These are phyloP conservation scores for Todiramphus saurophagus DNA, from an alignment of 2,113 vertebrate genomes.

Conservation along the genomic window DNA sequence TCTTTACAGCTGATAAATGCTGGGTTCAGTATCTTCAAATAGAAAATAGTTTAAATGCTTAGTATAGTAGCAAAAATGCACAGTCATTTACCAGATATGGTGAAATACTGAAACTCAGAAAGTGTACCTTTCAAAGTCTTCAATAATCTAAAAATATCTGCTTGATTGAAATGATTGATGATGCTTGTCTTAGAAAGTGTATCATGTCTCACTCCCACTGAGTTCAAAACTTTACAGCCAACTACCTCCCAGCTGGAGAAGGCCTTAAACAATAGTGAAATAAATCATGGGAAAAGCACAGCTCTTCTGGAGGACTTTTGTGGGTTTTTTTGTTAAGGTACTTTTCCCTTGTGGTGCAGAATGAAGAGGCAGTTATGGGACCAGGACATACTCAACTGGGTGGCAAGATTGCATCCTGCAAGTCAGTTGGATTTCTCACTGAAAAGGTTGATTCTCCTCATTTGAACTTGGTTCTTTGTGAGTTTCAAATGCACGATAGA, in stretches of 20 bases:
- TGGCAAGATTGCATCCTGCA: neutral
- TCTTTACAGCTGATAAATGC: neutral
- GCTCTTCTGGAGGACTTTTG: neutral
- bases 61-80: neutral
- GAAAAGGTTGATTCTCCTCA: neutral
- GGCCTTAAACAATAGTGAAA: neutral
- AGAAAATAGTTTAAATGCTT: neutral
- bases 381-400: neutral
- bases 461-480: neutral
- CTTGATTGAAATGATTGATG: neutral
- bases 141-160: neutral
- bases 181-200: conserved; percentile 2
- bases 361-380: neutral
- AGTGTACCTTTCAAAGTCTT: neutral
- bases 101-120: neutral
- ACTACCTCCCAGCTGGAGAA: conserved; percentile 14
- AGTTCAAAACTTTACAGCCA: conserved; percentile 39
- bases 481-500: neutral
- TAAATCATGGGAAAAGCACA: neutral
- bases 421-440: neutral
- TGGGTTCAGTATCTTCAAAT: neutral
- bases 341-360: neutral
- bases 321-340: neutral
- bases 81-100: neutral
- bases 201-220: conserved; percentile 6